Percentiles rank a stretch among this genome's conserved stretches.
phyloP scores from a whole-genome alignment of 2,797 vertebrate genomes.

The Furcifer pardalis region DNA sequence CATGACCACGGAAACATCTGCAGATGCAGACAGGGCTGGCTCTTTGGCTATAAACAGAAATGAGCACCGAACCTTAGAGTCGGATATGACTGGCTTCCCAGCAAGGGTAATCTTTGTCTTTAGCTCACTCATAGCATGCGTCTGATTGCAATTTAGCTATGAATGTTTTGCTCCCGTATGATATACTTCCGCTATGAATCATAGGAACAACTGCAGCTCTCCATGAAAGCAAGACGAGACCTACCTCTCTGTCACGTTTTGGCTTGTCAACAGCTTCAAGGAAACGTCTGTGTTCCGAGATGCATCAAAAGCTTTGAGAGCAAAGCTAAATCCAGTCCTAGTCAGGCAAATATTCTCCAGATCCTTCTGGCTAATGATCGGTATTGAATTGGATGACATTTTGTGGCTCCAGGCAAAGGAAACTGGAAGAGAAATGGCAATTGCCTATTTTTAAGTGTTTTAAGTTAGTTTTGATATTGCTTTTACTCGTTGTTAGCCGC shows the following conservation, averaged over 20 bases:
- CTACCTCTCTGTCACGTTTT: slow-evolving; percentile 45
- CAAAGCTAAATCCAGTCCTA: slow-evolving; percentile 52
- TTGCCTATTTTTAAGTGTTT: no score
- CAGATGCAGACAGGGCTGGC: not conserved
- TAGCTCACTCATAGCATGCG: no score
- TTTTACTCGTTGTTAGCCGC: no score
- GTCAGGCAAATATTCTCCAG: slow-evolving; percentile 58
- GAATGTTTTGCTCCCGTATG: no score
- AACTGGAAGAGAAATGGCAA: not conserved
- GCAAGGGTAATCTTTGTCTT: no score
- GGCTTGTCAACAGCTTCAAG: slow-evolving; percentile 60
- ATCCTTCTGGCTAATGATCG: slow-evolving; percentile 57
- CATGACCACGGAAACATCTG: no score
- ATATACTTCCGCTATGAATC: no score
- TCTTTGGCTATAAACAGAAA: not conserved
- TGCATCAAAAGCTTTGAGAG: slow-evolving; percentile 62
- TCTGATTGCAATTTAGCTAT: no score
- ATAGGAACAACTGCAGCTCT: not conserved
- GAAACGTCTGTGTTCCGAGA: slow-evolving; percentile 53
- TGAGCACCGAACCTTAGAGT: not conserved
- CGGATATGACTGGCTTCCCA: no score
- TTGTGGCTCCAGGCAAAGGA: not conserved
- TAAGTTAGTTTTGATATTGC: no score
- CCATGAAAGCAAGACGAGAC: not conserved
- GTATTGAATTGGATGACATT: slow-evolving; percentile 55